A percentile compares a stretch with the other conserved stretches of the same genome.
Evolutionary conservation across 2,888 invertebrate genomes (phyloP).

Genomic region (Magallana nippona): DNA sequence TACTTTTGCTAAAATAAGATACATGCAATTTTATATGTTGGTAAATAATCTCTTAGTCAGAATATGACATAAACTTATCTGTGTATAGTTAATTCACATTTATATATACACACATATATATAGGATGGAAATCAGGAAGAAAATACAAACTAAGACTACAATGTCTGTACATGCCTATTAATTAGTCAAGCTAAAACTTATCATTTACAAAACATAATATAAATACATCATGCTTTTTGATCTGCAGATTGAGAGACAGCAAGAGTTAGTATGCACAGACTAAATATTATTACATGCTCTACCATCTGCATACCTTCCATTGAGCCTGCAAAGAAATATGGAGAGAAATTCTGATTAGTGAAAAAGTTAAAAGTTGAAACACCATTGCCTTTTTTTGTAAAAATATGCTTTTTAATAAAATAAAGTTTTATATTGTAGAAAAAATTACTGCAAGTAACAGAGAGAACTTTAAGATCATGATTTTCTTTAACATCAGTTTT

Average conservation of each 20-base stretch:
- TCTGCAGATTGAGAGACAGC: background rate
- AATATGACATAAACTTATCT: no score
- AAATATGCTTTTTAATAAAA: background rate
- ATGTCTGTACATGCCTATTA: background rate
- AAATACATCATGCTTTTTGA: conserved; percentile 6
- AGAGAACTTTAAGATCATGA: no score
- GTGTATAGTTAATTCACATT: no score
- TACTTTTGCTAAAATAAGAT: no score
- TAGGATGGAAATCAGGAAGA: no score
- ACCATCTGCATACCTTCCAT: conserved; percentile 8
- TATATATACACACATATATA: no score
- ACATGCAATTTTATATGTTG: no score
- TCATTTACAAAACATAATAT: background rate
- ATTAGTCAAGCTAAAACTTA: background rate
- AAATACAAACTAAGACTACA: background rate
- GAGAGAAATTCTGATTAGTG: background rate
- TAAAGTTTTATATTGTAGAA: no score
- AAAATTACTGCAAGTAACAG: no score
- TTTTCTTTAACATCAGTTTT: no score
- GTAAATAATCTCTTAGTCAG: no score
- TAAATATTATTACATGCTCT: background rate
- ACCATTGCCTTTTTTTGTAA: background rate
- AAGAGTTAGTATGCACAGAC: background rate
- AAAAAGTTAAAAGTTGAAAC: no score
- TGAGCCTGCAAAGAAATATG: conserved; percentile 8